Conservation (phyloP, 1,140 invertebrate genomes). For the Prorops nasuta region DNA sequence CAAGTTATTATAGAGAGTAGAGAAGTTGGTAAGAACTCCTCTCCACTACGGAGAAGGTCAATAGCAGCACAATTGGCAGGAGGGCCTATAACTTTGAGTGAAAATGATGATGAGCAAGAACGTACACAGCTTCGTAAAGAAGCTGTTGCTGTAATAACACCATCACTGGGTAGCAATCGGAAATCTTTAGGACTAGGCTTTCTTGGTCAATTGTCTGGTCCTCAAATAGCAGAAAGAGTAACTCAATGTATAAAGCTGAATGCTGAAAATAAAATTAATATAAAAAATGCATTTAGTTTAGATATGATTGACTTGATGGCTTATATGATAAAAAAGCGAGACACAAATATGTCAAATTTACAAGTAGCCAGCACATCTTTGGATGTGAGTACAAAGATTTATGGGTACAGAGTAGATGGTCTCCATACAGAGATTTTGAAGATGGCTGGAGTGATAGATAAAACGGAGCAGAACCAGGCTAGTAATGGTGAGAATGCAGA, state of each 20-base stretch:
- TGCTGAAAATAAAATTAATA: conserved; percentile 75
- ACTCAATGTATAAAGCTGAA: conserved; percentile 64
- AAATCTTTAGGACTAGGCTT: conserved; percentile 36
- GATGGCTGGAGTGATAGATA: conserved; percentile 68
- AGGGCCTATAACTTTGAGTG: conserved; percentile 11
- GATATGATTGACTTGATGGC: conserved; percentile 82
- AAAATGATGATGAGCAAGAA: conserved; percentile 51
- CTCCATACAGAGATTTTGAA: conserved; percentile 75
- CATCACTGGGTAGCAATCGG: conserved; percentile 17
- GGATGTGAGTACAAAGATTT: conserved; percentile 82
- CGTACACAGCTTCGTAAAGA: conserved; percentile 33
- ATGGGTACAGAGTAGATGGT: conserved; percentile 76
- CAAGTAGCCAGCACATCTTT: conserved; percentile 76
- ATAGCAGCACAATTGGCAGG: conserved; percentile 12
- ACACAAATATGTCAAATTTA: conserved; percentile 67
- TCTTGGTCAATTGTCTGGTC: conserved; percentile 30
- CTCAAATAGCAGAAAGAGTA: conserved; percentile 58
- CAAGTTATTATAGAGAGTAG: too few species aligned
- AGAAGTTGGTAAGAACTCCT: too few species aligned
- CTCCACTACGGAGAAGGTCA: conserved; percentile 33
- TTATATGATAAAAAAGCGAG: conserved; percentile 67
- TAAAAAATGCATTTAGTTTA: conserved; percentile 81
- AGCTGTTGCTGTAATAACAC: background rate
- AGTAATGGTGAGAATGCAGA: conserved; percentile 40
- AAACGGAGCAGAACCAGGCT: conserved; percentile 56